A percentile compares a stretch with the other conserved stretches of the same genome.
Conservation (phyloP, 2,888 invertebrate genomes). For the Selenia dentaria region DNA sequence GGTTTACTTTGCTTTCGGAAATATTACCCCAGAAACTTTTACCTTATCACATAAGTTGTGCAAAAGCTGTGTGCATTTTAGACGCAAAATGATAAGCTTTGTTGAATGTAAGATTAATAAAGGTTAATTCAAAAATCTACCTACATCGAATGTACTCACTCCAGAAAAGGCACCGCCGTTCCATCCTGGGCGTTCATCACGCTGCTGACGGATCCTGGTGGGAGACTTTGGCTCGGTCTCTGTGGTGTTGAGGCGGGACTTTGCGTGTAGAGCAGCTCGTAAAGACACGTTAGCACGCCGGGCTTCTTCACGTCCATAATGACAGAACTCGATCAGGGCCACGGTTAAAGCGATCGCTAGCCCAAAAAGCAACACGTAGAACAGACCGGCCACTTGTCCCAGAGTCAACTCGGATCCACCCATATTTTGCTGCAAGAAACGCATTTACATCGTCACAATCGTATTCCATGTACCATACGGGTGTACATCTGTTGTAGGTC, state of each 20-base stretch:
- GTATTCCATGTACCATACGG: too few relatives aligned
- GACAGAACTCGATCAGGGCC: constrained; percentile 97
- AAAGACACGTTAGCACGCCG: constrained; percentile 92
- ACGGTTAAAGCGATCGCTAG: constrained; percentile 94
- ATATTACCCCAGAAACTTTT: too few relatives aligned
- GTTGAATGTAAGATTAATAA: too few relatives aligned
- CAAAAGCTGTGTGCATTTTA: too few relatives aligned
- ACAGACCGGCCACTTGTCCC: constrained; percentile 98
- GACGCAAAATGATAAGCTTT: too few relatives aligned
- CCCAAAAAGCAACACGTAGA: constrained; percentile 98
- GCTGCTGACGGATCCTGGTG: constrained; percentile 44
- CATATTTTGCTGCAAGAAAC: constrained; percentile 86
- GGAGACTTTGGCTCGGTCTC: constrained; percentile 33
- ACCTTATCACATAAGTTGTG: too few relatives aligned
- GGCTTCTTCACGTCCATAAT: constrained; percentile 92
- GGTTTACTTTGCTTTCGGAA: too few relatives aligned
- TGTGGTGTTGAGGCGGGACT: constrained; percentile 78
- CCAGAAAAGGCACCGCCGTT: constrained; percentile 68
- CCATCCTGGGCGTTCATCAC: constrained; percentile 71
- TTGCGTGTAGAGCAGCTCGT: constrained; percentile 93
- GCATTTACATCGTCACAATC: too few relatives aligned
- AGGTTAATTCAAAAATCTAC: not conserved
- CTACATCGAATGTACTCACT: constrained; percentile 44
- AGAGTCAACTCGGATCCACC: constrained; percentile 93
- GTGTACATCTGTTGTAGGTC: too few relatives aligned